Evolutionary conservation across 1,140 invertebrate species (phyloP), one percentile per base, ranked within the genome.

Genomic region (Sarcophaga peregrina): DNA sequence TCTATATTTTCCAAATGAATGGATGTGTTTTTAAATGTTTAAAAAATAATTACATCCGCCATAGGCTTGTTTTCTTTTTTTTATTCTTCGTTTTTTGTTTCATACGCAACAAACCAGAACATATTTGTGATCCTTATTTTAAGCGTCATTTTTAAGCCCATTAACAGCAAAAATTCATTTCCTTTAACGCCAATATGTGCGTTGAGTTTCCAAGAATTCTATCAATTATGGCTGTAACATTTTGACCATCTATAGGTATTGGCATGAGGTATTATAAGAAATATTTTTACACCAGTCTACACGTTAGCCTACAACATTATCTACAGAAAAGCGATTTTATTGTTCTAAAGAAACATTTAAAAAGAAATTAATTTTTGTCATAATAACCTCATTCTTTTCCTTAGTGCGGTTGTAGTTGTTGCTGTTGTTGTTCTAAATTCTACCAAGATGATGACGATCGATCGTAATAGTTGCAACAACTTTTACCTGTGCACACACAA

Each of bases 191-290:
- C 3, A 58, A n/a, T 6, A 7, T 7, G 54, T n/a, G 15, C 6
- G n/a, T 15, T 58, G 13, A 58, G 54, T 58, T 58, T n/a, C 20
- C n/a, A 7, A 25, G 62, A 68, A 20, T 20, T 68, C 17, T 25
- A 10, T 20, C 62, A 20, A 68, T 52, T 52, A n/a, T 58, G 54
- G 10, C n/a, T 0, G 54, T n/a, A 58, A 58, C 54, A 37, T 37
- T 58, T 68, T 68, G 8, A 68, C 62, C 62, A 68, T 68, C 20
- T 68, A 68, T 68, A 68, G 62, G 62, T 68, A n/a, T 17, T n/a
- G 50, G 58, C 17, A 68, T 20, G n/a, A 68, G 62, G 7, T 7
- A 58, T 3, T 15, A 15, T 0, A 11, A n/a, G 15, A 58, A 58
- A 58, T 68, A 68, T 68, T 17, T 37, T 68, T 68, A 68, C 54